Base-by-base conservation (phyloP, 2,113 vertebrate genomes). In the Anoura caudifer region DNA sequence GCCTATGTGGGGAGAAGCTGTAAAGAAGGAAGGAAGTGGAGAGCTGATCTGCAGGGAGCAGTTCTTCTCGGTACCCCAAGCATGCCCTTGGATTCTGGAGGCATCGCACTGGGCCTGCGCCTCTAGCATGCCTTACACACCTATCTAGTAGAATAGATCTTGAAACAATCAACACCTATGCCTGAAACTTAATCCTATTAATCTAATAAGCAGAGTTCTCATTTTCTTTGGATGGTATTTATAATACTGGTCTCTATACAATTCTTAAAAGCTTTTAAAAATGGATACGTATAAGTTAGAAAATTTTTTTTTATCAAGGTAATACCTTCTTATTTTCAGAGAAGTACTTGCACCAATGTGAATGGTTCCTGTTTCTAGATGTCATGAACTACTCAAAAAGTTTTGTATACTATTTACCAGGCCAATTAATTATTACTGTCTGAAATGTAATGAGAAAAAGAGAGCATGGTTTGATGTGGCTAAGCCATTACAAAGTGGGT, bases 361-460 rank as follows among this genome's bases (percentile, higher is more conserved):
- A 65, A 22, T 93, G 86, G 83, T 63, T 94, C 36, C 33, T 28
- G 90, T 83, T 91, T 84, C 47, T 80, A 50, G 17, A 63, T 75
- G 75, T 89, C 38, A 90, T 7, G 50, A 94, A 14, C 13, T 36
- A 92, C 85, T 91, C n/a, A 81, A 82, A 86, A 80, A 93, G 50
- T 33, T 77, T 41, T 82, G 45, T 22, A 31, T 4, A 91, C 41
- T 69, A 54, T 91, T 90, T 70, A 75, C 7, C 28, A 93, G 63
- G 59, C 31, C 43, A 75, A 93, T 84, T 33, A 63, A 70, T 77
- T 72, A 91, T 11, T 20, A 75, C n/a, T 85, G 19, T 73, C 61
- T 91, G 54, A 97, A 93, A 93, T 90, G 22, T 33, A 87, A 92
- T 61, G 47, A 90, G n/a, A 47, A 81, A 88, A 84, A 69, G 45